Evolutionary conservation across 1,140 invertebrate species (phyloP).

Genomic region (Ganaspis sp.): DNA sequence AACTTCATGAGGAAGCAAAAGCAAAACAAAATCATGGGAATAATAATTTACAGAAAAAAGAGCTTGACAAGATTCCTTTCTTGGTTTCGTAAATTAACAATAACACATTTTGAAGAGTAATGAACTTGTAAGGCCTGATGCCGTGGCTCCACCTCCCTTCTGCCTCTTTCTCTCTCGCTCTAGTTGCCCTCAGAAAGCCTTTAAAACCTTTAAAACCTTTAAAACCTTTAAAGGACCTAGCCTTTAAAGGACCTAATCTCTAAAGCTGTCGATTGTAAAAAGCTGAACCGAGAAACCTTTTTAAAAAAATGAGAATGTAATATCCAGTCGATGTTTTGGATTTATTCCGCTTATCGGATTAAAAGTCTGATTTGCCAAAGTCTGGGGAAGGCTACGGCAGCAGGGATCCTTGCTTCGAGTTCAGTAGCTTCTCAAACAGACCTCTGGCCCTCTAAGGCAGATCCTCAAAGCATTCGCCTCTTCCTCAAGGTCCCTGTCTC

Average conservation of each 20-base stretch:
- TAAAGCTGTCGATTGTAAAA: conserved; percentile 7
- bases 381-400: conserved; percentile 28
- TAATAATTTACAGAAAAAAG: too few species aligned
- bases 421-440: conserved; percentile 28
- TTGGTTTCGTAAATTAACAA: neutral
- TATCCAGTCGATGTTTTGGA: neutral
- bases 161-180: conserved; percentile 60
- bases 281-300: neutral
- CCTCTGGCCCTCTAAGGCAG: neutral
- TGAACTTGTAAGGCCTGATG: conserved; percentile 36
- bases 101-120: conserved; percentile 1
- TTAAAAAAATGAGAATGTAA: conserved; percentile 2
- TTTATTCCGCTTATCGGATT: conserved; percentile 17
- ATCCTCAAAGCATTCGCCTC: conserved; percentile 28
- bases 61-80: neutral
- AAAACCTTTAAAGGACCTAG: conserved; percentile 46
- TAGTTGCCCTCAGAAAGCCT: conserved; percentile 46
- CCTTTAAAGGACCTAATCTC: conserved; percentile 36
- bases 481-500: conserved; percentile 2
- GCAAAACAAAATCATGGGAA: too few species aligned
- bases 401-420: conserved; percentile 47
- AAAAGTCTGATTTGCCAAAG: conserved; percentile 16
- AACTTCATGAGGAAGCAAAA: too few species aligned
- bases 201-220: too few species aligned
- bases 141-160: conserved; percentile 68